Evolutionary conservation across 1,140 invertebrate genomes (phyloP), one percentile per base, ranked within the genome.

Genomic region (Ceratitis capitata): DNA sequence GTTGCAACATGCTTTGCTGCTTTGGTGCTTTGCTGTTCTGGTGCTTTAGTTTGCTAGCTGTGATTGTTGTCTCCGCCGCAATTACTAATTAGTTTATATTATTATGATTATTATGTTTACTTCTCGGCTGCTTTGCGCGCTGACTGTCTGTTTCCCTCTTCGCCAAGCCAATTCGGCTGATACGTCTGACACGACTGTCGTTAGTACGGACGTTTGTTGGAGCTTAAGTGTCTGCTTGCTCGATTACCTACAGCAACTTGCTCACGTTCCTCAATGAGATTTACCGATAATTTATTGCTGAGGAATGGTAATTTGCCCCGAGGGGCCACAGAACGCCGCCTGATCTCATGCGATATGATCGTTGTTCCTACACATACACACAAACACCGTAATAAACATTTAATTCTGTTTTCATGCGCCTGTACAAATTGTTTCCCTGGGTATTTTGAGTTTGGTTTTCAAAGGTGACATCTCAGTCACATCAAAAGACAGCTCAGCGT

Each of bases 71-170:
- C 69, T 42, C 69, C 45, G 69, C 69, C 26, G 69, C 69, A 78
- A 78, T 78, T 78, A 78, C 69, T 78, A 78, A 78, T 78, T 78
- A 78, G 69, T 78, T 78, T 78, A 78, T 78, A 78, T 78, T 78
- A 78, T 78, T 78, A 78, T 78, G 69, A 78, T 78, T 78, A 78
- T 78, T 78, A 7, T 39, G 69, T 45, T 74, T n/a, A 45, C 35
- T 45, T n/a, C 56, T 61, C 16, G 69, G 69, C 69, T 35, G 64
- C 64, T 26, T 61, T 5, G 16, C 35, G 23, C 23, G 64, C 32
- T 19, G 64, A 1, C 32, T 61, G 56, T 26, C 23, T 61, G 56
- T n/a, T 23, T 23, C 19, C 23, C 29, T 23, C 23, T 32, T 64
- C 6, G 23, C 58, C 29, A 12, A n/a, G 29, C 58, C 4, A 32